A percentile compares a stretch with the other conserved stretches of the same genome.
These are phyloP conservation scores for Morelia viridis DNA, from an alignment of 2,797 vertebrate species.

Conservation along the genomic window DNA sequence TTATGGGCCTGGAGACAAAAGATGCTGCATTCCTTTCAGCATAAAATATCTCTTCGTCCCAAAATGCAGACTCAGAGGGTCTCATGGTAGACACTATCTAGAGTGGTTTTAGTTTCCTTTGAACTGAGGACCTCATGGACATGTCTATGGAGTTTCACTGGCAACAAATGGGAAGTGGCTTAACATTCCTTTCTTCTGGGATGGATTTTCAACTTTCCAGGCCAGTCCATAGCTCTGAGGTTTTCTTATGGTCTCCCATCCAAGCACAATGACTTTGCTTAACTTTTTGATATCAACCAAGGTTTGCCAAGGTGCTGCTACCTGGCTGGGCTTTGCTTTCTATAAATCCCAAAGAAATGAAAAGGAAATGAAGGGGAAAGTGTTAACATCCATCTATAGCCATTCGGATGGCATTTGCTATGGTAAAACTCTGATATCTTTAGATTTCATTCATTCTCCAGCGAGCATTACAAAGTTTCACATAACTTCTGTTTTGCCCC, in stretches of 20 bases:
- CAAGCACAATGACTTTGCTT: neutral
- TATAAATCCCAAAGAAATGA: neutral
- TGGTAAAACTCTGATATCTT: slow-evolving; percentile 28
- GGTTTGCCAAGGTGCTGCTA: neutral
- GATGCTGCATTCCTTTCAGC: neutral
- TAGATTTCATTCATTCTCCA: slow-evolving; percentile 78
- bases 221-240: neutral
- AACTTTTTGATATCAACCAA: neutral
- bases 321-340: neutral
- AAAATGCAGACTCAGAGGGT: neutral
- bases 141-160: neutral
- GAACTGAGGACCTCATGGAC: neutral
- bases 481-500: slow-evolving; percentile 74
- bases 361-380: neutral
- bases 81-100: neutral
- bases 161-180: neutral
- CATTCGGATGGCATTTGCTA: neutral
- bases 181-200: neutral
- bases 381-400: neutral
- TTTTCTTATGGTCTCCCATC: neutral
- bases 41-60: neutral
- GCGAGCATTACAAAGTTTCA: slow-evolving; percentile 77
- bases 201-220: neutral
- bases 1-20: neutral
- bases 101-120: neutral